A percentile compares a stretch with the other conserved stretches of the same genome.
phyloP scores from a whole-genome alignment of 1,140 invertebrate genomes.

The Pseudomyrmex dendroicus region DNA sequence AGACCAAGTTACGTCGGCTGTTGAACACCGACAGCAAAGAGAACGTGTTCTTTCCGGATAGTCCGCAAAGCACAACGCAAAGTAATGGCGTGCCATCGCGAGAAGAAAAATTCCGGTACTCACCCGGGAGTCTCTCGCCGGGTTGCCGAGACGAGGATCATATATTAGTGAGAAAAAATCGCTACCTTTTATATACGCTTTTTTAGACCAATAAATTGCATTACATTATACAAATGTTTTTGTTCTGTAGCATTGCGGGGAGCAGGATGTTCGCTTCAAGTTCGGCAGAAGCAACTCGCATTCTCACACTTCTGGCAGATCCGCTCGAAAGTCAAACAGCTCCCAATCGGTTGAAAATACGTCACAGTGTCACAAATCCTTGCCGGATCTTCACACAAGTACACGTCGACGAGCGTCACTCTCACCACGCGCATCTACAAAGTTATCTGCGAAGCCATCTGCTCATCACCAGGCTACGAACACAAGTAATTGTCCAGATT shows the following conservation, averaged over 20 bases:
- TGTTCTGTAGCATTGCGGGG: constrained; percentile 73
- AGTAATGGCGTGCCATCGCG: constrained; percentile 69
- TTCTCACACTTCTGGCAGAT: constrained; percentile 86
- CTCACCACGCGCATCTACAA: constrained; percentile 82
- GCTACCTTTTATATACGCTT: background rate
- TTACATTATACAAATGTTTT: no score
- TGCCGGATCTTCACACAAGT: constrained; percentile 92
- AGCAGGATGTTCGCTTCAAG: constrained; percentile 81
- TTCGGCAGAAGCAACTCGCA: constrained; percentile 88
- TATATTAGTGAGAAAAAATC: constrained; percentile 51
- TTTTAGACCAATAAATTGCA: no score
- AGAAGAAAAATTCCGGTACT: constrained; percentile 81
- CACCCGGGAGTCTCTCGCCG: constrained; percentile 80
- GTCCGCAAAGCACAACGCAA: constrained; percentile 57
- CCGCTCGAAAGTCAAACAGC: constrained; percentile 78
- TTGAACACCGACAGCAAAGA: constrained; percentile 90
- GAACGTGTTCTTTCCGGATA: constrained; percentile 84
- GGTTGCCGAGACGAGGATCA: constrained; percentile 80
- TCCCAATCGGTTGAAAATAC: constrained; percentile 80
- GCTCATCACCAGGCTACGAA: constrained; percentile 75
- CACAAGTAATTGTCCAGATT: constrained; percentile 81
- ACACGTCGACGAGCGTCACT: constrained; percentile 86
- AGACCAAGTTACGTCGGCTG: constrained; percentile 91
- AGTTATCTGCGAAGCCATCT: constrained; percentile 77
- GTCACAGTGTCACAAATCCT: constrained; percentile 90